Percentiles rank a stretch among this genome's conserved stretches.
phyloP scores from a whole-genome alignment of 2,888 invertebrate species.

The Antheraea yamamai region DNA sequence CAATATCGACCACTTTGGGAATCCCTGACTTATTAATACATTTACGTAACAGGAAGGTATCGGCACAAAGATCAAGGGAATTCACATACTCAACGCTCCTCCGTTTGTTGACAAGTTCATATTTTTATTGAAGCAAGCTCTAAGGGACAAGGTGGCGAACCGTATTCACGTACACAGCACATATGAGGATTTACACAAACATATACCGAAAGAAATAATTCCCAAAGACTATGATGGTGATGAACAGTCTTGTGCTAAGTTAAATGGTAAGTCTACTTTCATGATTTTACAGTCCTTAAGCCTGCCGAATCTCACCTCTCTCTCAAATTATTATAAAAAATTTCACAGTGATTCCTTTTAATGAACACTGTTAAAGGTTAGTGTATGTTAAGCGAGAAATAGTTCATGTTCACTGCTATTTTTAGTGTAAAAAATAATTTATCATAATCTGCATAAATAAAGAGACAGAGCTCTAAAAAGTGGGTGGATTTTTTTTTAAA shows the following conservation, averaged over 20 bases:
- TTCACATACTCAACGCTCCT: constrained; percentile 70
- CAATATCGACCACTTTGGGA: too few species aligned
- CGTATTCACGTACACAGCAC: constrained; percentile 64
- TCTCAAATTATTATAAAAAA: too few species aligned
- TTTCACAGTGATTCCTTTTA: too few species aligned
- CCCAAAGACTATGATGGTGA: constrained; percentile 70
- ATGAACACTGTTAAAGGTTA: too few species aligned
- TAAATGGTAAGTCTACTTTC: constrained; percentile 50
- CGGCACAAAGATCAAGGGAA: constrained; percentile 73
- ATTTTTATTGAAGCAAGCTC: constrained; percentile 62
- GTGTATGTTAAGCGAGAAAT: too few species aligned
- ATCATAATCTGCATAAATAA: too few species aligned
- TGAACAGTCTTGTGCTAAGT: constrained; percentile 47
- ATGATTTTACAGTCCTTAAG: neutral
- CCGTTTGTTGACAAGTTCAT: constrained; percentile 65
- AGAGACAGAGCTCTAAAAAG: too few species aligned
- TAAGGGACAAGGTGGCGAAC: constrained; percentile 66
- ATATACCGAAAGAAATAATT: constrained; percentile 65
- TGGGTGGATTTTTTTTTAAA: too few species aligned
- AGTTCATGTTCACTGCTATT: too few species aligned
- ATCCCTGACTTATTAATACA: neutral
- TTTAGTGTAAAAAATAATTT: too few species aligned
- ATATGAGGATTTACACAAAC: constrained; percentile 64
- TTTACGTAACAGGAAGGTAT: constrained; percentile 58
- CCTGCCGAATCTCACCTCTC: neutral